Evolutionary conservation across 2,113 vertebrate species (phyloP).

Genomic region (Glareola pratincola): DNA sequence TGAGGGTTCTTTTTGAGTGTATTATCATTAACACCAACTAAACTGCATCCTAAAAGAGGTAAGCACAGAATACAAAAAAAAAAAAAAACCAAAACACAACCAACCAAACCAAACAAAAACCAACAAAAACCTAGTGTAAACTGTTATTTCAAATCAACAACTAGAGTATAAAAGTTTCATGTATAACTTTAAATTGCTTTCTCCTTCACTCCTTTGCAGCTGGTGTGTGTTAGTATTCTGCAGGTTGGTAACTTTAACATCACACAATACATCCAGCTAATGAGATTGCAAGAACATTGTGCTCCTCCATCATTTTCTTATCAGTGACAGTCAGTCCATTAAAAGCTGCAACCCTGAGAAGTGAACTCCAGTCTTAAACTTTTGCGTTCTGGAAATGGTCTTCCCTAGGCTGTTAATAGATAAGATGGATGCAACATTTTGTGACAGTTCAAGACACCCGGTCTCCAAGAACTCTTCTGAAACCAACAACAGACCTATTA

Average conservation of each 20-base stretch:
- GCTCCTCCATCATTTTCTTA: conserved; percentile 75
- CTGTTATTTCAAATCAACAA: not conserved
- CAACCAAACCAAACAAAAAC: too few relatives aligned
- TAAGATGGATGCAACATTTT: conserved; percentile 61
- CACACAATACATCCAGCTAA: conserved; percentile 70
- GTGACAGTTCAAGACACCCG: conserved; percentile 53
- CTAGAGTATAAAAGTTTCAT: conserved; percentile 30
- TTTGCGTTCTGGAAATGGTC: conserved; percentile 67
- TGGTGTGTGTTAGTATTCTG: conserved; percentile 55
- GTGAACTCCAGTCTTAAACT: conserved; percentile 66
- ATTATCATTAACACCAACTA: not conserved
- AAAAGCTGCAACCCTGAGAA: conserved; percentile 65
- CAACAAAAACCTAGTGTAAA: too few relatives aligned
- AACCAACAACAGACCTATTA: conserved; percentile 58
- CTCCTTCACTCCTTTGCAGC: not conserved
- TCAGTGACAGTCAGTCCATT: conserved; percentile 76
- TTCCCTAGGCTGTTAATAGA: conserved; percentile 62
- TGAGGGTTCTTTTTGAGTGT: not conserved
- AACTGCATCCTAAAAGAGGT: not conserved
- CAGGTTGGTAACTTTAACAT: conserved; percentile 38
- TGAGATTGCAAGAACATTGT: conserved; percentile 67
- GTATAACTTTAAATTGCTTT: conserved; percentile 59
- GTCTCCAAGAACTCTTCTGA: conserved; percentile 47
- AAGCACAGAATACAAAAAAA: not conserved
- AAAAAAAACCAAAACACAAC: too few relatives aligned